Conservation (phyloP, 2,113 vertebrate genomes). For the Corythaeola cristata region DNA sequence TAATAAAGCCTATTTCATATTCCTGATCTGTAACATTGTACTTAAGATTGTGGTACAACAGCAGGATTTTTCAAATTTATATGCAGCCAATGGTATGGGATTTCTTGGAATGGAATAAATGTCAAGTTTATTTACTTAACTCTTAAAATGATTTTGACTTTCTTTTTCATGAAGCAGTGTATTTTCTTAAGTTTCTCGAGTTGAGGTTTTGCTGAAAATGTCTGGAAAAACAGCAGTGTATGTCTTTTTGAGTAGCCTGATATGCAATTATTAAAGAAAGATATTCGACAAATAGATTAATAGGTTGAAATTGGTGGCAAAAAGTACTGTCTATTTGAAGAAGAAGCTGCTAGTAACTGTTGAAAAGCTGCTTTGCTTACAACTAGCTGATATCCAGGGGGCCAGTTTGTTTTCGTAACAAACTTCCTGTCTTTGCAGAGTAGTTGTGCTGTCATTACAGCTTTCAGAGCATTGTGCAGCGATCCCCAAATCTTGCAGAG, state of each 20-base stretch:
- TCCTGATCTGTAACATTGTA: neutral
- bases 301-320: neutral
- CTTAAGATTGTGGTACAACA: neutral
- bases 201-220: neutral
- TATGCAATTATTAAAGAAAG: neutral
- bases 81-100: slow-evolving; percentile 24
- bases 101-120: slow-evolving; percentile 60
- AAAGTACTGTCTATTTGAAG: neutral
- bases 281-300: neutral
- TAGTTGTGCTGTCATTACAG: slow-evolving; percentile 69
- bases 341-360: slow-evolving; percentile 6
- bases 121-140: slow-evolving; percentile 60
- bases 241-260: neutral
- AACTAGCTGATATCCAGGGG: slow-evolving; percentile 66
- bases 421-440: slow-evolving; percentile 74
- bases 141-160: slow-evolving; percentile 55
- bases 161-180: slow-evolving; percentile 32
- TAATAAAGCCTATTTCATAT: neutral
- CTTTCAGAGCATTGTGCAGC: slow-evolving; percentile 60
- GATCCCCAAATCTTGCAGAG: slow-evolving; percentile 37
- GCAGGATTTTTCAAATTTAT: slow-evolving; percentile 43
- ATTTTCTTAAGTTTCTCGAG: neutral
- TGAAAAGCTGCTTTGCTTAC: slow-evolving; percentile 52
- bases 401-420: slow-evolving; percentile 70
- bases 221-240: neutral